These are phyloP conservation scores for Boloria euphrosyne DNA, from an alignment of 2,888 invertebrate genomes.

Conservation along the genomic window DNA sequence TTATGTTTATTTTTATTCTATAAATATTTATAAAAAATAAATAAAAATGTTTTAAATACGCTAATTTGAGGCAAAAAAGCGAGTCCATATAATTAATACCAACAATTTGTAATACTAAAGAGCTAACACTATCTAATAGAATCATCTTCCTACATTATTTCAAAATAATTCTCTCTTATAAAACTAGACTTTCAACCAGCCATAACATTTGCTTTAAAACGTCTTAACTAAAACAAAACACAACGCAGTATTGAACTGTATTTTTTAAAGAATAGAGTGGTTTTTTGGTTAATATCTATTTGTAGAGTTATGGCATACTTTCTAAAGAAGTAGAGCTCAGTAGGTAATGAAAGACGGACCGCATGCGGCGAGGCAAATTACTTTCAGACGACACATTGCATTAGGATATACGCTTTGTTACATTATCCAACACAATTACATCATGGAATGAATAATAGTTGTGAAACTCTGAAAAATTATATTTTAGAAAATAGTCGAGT, in stretches of 20 bases:
- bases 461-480: slow-evolving; percentile 28
- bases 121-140: slow-evolving; percentile 35
- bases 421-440: slow-evolving; percentile 38
- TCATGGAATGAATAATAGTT: slow-evolving; percentile 37
- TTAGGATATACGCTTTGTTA: slow-evolving; percentile 53
- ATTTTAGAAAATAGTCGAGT: background rate
- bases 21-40: too few species aligned
- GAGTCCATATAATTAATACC: slow-evolving; percentile 22
- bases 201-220: slow-evolving; percentile 3
- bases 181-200: slow-evolving; percentile 36
- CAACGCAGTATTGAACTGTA: slow-evolving; percentile 4
- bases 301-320: slow-evolving; percentile 16
- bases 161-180: slow-evolving; percentile 38
- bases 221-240: background rate
- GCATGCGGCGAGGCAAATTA: slow-evolving; percentile 75
- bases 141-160: slow-evolving; percentile 38
- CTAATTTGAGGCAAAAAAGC: background rate
- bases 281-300: slow-evolving; percentile 7
- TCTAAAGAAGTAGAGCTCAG: slow-evolving; percentile 41
- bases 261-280: background rate
- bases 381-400: slow-evolving; percentile 77
- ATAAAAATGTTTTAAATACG: too few species aligned
- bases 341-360: slow-evolving; percentile 72
- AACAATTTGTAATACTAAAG: slow-evolving; percentile 34
- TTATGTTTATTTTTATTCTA: too few species aligned